Evolutionary conservation across 2,888 invertebrate species (phyloP).

Genomic region (Sussaba pulchella): DNA sequence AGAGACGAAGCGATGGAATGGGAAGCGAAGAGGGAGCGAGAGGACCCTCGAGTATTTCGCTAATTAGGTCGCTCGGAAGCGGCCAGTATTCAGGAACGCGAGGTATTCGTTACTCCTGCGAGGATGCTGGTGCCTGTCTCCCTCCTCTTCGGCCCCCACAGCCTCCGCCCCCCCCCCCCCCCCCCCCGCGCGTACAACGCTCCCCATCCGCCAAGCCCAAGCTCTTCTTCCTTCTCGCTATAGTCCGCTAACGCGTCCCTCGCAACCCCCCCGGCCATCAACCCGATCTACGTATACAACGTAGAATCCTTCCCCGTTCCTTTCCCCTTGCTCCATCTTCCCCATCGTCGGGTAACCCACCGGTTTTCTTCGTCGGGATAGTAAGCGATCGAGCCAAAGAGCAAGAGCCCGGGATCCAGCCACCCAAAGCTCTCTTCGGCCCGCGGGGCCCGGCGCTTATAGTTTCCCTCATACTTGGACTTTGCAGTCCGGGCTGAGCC

Average conservation of each 20-base stretch:
- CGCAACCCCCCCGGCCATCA: conserved; percentile 47
- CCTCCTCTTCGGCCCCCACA: too few relatives aligned
- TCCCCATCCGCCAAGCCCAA: neutral
- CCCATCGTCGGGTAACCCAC: neutral
- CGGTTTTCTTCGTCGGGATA: neutral
- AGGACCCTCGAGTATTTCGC: conserved; percentile 76
- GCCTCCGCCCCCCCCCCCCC: conserved; percentile 37
- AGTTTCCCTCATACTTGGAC: conserved; percentile 62
- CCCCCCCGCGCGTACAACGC: conserved; percentile 21
- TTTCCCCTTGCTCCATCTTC: neutral
- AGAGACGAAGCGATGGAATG: conserved; percentile 54
- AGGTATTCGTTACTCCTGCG: conserved; percentile 79
- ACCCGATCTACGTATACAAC: conserved; percentile 51
- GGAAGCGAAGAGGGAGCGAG: conserved; percentile 37
- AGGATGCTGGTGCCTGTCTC: conserved; percentile 63
- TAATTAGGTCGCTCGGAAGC: conserved; percentile 81
- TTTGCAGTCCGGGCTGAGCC: conserved; percentile 64
- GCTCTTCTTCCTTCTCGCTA: conserved; percentile 24
- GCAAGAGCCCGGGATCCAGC: too few relatives aligned
- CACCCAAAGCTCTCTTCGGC: too few relatives aligned
- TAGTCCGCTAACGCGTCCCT: conserved; percentile 34
- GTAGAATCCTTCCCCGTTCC: conserved; percentile 17
- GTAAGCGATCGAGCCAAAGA: conserved; percentile 27
- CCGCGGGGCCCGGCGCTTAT: conserved; percentile 22
- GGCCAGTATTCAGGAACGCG: conserved; percentile 79